Conservation (phyloP, 2,113 vertebrate species). For the Cyprichromis sp. region DNA sequence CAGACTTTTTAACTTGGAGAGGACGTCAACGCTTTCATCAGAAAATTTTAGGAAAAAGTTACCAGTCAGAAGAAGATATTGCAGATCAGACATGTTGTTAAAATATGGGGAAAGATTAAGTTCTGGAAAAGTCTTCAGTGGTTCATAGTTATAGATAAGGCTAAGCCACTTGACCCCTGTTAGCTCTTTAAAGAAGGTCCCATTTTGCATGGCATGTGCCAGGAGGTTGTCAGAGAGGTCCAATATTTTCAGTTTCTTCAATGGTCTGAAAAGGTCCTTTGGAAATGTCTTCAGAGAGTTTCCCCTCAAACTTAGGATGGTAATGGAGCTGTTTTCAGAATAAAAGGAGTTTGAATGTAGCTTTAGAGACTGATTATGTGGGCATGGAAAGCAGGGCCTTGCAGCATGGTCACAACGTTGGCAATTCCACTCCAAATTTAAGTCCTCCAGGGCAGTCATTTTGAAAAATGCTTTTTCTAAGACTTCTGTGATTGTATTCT, state of each 20-base stretch:
- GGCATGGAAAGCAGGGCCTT: conserved; percentile 73
- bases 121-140: conserved; percentile 33
- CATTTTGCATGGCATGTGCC: conserved; percentile 59
- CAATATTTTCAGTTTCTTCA: conserved; percentile 47
- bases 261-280: conserved; percentile 53
- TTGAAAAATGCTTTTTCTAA: conserved; percentile 50
- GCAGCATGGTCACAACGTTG: conserved; percentile 76
- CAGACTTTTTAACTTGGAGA: conserved; percentile 59
- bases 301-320: conserved; percentile 62
- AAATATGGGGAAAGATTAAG: conserved; percentile 63
- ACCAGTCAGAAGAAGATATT: conserved; percentile 62
- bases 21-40: conserved; percentile 20
- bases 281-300: conserved; percentile 70
- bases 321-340: conserved; percentile 51
- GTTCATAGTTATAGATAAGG: conserved; percentile 74
- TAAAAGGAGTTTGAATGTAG: conserved; percentile 55
- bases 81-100: conserved; percentile 48
- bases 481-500: conserved; percentile 68
- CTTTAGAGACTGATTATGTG: conserved; percentile 50
- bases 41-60: conserved; percentile 69
- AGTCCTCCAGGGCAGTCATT: conserved; percentile 39
- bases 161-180: conserved; percentile 59
- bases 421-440: conserved; percentile 76
- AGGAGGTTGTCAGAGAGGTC: conserved; percentile 76
- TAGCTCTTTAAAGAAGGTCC: conserved; percentile 68